Evolutionary conservation across 64 coral and sea anemone genomes (phyloP), one percentile per base, ranked within the genome.

Genomic region (Montipora efflorescens): DNA sequence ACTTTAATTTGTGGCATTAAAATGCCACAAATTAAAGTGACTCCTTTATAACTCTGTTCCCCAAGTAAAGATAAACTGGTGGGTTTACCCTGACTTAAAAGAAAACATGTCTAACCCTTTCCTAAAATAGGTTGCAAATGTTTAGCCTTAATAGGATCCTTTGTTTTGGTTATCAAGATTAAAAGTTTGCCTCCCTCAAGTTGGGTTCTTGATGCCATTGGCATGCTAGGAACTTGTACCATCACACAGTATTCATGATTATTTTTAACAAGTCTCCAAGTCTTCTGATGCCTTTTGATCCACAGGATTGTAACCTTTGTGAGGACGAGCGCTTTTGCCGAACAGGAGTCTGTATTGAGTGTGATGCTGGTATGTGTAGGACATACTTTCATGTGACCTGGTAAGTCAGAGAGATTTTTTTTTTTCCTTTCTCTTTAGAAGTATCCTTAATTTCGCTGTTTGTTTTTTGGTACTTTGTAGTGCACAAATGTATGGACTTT

Each of bases 381-480:
- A 95, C 96, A 10, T 98, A 95, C 84, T 98, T 98, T 75, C 96
- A 98, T 87, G 96, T 98, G 19, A 95, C 93, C 16, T 98, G 96
- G 96, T 95, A 67, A 88, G 36, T 84, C 8, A 71, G 18, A 23
- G 21, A 71, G 18, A 2, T 28, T 28, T 28, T 28, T 64, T 64
- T 64, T 64, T 71, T 5, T 71, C 21, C 20, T 5, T 71, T 23
- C 11, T 64, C 3, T 15, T 64, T 64, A 12, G 9, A 64, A 64
- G 14, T 64, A 15, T 14, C 1, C 1, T 12, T 64, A 21, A 71
- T 15, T 21, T 7, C 22, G 47, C 61, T 77, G 70, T 47, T 77
- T 72, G 3, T 79, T 11, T 67, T 20, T 47, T 75, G 49, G 45
- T 82, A 6, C 9, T 14, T 64, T 80, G 53, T 67, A 97, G 95